Conservation (phyloP, 2,888 invertebrate genomes). For the Sipha maydis region DNA sequence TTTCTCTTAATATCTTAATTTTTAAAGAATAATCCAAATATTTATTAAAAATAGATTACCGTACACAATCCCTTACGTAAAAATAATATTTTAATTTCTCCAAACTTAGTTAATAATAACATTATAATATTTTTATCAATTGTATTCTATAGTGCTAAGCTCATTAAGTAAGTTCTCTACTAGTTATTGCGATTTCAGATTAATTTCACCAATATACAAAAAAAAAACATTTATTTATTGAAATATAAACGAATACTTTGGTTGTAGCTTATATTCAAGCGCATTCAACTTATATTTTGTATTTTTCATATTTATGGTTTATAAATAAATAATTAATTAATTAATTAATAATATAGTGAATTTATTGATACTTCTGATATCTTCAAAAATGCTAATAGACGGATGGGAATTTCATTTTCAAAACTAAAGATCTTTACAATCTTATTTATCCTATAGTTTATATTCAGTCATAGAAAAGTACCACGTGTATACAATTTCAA, state of each 20-base stretch:
- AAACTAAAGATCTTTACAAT: constrained; percentile 21
- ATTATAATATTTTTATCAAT: no score
- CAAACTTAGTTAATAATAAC: not conserved
- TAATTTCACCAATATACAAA: not conserved
- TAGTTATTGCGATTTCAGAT: no score
- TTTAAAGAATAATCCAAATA: no score
- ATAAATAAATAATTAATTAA: not conserved
- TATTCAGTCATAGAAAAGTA: constrained; percentile 40
- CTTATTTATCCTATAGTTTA: not conserved
- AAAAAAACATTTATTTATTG: not conserved
- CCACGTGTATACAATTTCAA: constrained; percentile 28
- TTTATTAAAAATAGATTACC: not conserved
- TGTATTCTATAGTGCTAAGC: no score
- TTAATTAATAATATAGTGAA: not conserved
- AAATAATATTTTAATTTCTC: not conserved
- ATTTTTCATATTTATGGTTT: not conserved
- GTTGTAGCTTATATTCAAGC: not conserved
- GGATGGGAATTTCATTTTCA: not conserved
- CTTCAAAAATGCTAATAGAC: not conserved
- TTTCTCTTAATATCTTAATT: no score
- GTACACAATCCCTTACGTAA: not conserved
- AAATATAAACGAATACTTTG: not conserved
- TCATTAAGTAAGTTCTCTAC: no score
- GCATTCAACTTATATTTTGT: not conserved
- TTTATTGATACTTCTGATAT: not conserved